These are phyloP conservation scores for Micromussa lordhowensis DNA, from an alignment of 92 coral and sea anemone species.

Conservation along the genomic window DNA sequence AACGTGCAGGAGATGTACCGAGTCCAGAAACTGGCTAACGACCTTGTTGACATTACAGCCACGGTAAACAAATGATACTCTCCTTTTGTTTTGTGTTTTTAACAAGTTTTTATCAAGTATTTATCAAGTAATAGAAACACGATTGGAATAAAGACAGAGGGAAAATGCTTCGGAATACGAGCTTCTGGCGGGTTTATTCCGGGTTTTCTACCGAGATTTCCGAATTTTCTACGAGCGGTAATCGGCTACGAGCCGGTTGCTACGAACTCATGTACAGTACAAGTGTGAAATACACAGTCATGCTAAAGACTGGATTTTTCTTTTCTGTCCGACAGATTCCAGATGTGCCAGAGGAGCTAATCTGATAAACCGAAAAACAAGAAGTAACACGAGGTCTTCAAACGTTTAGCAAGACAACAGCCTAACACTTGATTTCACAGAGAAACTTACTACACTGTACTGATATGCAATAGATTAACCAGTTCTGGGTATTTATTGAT, in stretches of 20 bases:
- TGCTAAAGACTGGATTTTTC: not conserved
- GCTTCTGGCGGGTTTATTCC: too few species aligned
- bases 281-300: not conserved
- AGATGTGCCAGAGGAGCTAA: constrained; percentile 67
- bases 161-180: too few species aligned
- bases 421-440: not conserved
- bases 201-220: too few species aligned
- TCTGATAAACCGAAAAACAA: constrained; percentile 5
- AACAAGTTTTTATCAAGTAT: too few species aligned
- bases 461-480: not conserved
- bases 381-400: not conserved
- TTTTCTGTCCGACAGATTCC: constrained; percentile 50
- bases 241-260: not conserved
- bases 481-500: not conserved
- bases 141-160: too few species aligned
- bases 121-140: too few species aligned
- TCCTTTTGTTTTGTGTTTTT: not conserved
- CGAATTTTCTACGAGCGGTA: not conserved
- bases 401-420: not conserved
- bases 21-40: constrained; percentile 79
- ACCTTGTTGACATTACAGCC: constrained; percentile 92
- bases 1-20: constrained; percentile 82
- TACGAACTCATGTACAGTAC: not conserved
- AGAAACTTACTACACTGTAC: too few species aligned
- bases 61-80: constrained; percentile 63